Evolutionary conservation across 2,113 vertebrate species (phyloP), one percentile per base, ranked within the genome.

Genomic region (Chloroceryle aenea): DNA sequence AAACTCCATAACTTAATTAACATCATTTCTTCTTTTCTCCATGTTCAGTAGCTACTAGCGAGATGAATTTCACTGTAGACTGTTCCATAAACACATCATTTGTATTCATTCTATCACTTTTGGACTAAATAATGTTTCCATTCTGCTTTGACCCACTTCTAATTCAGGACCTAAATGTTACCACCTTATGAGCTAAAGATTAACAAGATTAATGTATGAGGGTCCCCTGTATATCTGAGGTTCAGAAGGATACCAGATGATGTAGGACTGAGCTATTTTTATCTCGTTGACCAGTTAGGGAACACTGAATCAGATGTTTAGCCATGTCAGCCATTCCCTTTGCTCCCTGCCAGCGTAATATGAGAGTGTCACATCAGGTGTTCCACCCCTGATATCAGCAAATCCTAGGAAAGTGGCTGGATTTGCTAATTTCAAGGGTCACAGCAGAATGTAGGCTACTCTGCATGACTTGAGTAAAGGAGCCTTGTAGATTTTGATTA

Each of bases 271-370:
- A 56, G 58, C 87, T 96, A 97, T 97, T 96, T 98, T 97, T 95
- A 93, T 82, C 91, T 64, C 25, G 85, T 89, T 87, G 63, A 89
- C 87, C 85, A 78, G 42, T 89, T 91, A 80, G 89, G 86, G 93
- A 95, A 56, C 88, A 95, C 95, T 96, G 91, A 88, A 84, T 97
- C 92, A 96, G 93, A 94, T 72, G 72, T 84, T 91, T 40, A 94
- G 83, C 85, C 96, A 92, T 97, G 95, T 95, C 93, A 96, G 78
- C 91, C 93, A 93, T 97, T 90, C 94, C 89, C 72, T 90, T 74
- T 84, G 86, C 85, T 90, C 88, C 50, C 75, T 22, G 92, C 38
- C 90, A 87, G 76, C 9, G 96, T 93, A 97, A 97, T 83, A 74
- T 79, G 95, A 97, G 97, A 97, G 93, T 42, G 30, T 12, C 90